Evolutionary conservation across 1,140 invertebrate genomes (phyloP).

Genomic region (Microplitis mediator): DNA sequence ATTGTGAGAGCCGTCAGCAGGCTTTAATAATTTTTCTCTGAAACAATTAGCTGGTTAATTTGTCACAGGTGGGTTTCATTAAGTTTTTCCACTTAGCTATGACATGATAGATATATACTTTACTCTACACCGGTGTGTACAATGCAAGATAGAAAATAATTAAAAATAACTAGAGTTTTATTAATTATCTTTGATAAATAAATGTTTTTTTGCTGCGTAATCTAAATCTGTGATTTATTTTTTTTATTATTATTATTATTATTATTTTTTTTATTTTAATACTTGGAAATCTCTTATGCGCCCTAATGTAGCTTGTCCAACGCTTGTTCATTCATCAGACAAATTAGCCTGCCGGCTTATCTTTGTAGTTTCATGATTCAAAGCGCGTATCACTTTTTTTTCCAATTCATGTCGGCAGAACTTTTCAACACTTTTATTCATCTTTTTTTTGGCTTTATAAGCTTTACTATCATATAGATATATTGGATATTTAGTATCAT

Average conservation of each 20-base stretch:
- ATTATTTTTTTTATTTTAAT: not conserved
- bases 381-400: constrained; percentile 55
- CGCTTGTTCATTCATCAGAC: constrained; percentile 59
- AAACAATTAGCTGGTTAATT: constrained; percentile 64
- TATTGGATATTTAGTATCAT: too few relatives aligned
- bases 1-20: constrained; percentile 40
- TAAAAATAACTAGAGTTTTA: too few relatives aligned
- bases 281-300: not conserved
- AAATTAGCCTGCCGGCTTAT: constrained; percentile 60
- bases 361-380: constrained; percentile 43
- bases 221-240: too few relatives aligned
- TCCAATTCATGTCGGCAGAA: constrained; percentile 57
- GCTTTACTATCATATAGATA: too few relatives aligned
- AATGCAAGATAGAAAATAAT: too few relatives aligned
- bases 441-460: not conserved
- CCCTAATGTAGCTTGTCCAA: constrained; percentile 43
- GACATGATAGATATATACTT: constrained; percentile 20
- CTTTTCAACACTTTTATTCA: constrained; percentile 54
- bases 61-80: constrained; percentile 61
- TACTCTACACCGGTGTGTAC: constrained; percentile 2
- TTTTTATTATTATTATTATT: not conserved
- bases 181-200: too few relatives aligned
- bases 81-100: constrained; percentile 47
- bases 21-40: constrained; percentile 63
- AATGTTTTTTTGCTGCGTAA: too few relatives aligned